Base-by-base conservation (phyloP, 2,888 invertebrate genomes). In the Smittia aterrima region DNA sequence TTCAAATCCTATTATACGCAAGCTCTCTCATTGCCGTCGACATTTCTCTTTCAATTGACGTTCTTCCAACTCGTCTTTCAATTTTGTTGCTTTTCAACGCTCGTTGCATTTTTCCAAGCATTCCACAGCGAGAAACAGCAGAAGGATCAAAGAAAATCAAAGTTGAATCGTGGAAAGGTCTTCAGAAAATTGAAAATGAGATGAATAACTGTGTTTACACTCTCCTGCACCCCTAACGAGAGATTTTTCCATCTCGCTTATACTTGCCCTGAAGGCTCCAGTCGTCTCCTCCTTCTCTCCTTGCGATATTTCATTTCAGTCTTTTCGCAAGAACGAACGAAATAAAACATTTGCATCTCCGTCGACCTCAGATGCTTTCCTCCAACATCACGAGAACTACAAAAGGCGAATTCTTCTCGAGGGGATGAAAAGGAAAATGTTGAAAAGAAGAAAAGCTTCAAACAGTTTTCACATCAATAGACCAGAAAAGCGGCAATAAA, bases 321-420 rank as follows among this genome's bases (percentile, higher is more conserved):
- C 24, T 32, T 25, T 38, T 16, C 11, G n/a, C n/a, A 66, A 66
- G 22, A 66, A 64, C n/a, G 38, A 47, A 4, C 16, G 3, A n/a
- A 7, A 13, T 47, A n/a, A 32, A n/a, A 38, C 66, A 64, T 66
- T 66, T 66, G 66, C 66, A 66, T 66, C 24, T 18, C 20, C n/a
- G n/a, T 38, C 32, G 66, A 66, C 66, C 66, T 66, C 66, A 66
- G 32, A 66, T 66, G 66, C 40, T 27, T 66, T 25, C 64, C 22
- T 27, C 25, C 54, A 38, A 38, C 64, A 64, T 47, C 47, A 38
- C 38, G 16, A 47, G 16, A 38, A 38, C 47, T 7, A 47, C 16
- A 47, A 47, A 7, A 4, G 47, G 16, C 38, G 38, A n/a, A 47
- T 47, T 7, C 47, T 47, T 47, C 16, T 47, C 47, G 47, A 16